These are phyloP conservation scores for Sphaerolaimus hirsutus DNA, from an alignment of 2,888 invertebrate species.

Conservation along the genomic window DNA sequence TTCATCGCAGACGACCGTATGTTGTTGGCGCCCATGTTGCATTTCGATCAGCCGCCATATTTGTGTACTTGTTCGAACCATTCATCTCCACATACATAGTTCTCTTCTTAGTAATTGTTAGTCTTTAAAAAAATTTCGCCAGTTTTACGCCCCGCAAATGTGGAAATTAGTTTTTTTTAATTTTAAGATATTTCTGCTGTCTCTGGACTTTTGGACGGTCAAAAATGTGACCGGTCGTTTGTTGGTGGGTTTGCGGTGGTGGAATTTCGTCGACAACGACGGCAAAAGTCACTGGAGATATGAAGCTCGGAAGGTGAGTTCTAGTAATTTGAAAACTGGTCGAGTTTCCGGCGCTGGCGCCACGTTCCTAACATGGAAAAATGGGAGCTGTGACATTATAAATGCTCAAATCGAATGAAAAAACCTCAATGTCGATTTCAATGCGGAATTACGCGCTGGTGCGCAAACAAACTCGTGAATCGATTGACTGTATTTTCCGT, in stretches of 20 bases:
- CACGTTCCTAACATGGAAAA: too few relatives aligned
- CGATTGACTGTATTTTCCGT: too few relatives aligned
- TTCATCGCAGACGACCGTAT: constrained; percentile 43
- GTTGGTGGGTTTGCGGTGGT: constrained; percentile 86
- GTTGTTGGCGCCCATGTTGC: constrained; percentile 70
- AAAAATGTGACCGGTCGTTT: constrained; percentile 84
- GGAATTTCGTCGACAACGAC: constrained; percentile 95
- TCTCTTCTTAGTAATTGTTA: constrained; percentile 67
- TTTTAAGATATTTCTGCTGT: constrained; percentile 43
- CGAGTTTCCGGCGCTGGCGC: too few relatives aligned
- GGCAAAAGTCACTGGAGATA: constrained; percentile 94
- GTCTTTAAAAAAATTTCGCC: constrained; percentile 3
- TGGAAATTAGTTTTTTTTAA: not conserved
- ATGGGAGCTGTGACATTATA: too few relatives aligned
- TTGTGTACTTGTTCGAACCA: constrained; percentile 68
- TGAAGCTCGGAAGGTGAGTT: constrained; percentile 79
- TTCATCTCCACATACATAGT: constrained; percentile 77
- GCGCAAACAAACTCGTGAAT: too few relatives aligned
- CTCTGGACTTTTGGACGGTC: constrained; percentile 96
- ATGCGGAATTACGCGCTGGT: too few relatives aligned
- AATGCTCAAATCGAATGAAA: too few relatives aligned
- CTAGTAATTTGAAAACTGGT: too few relatives aligned
- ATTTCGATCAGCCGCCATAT: constrained; percentile 50
- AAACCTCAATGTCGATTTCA: too few relatives aligned
- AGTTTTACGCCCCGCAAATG: not conserved